Conservation (phyloP, 2,113 vertebrate genomes). For the Grallaria varia region DNA sequence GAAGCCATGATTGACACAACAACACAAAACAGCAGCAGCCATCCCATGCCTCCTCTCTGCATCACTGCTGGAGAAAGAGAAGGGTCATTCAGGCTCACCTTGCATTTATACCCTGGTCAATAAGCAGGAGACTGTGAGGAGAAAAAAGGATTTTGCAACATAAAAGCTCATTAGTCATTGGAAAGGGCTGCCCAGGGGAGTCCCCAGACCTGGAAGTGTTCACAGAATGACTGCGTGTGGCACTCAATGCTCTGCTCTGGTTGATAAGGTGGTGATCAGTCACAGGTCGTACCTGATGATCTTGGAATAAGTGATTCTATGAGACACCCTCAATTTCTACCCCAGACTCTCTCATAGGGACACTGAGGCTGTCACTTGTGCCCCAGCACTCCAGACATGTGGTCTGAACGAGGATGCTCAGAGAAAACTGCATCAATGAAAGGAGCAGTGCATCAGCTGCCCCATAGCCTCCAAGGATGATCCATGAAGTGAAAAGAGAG, state of each 20-base stretch:
- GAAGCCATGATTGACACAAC: neutral
- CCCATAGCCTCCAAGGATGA: neutral
- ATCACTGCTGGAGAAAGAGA: conserved; percentile 21
- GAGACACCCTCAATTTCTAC: neutral
- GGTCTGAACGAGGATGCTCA: neutral
- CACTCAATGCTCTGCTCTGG: neutral
- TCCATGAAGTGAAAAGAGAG: neutral
- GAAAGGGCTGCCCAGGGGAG: neutral
- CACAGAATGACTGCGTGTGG: neutral
- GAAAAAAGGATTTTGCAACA: neutral
- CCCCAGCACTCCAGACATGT: neutral
- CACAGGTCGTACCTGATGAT: neutral
- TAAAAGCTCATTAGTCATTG: neutral
- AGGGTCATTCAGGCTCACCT: neutral
- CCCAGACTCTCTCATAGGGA: neutral
- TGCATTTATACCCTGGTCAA: neutral
- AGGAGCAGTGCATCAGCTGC: neutral
- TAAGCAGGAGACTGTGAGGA: neutral
- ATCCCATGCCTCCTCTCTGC: neutral
- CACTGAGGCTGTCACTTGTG: neutral
- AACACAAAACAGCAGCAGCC: conserved; percentile 12
- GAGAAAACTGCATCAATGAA: neutral
- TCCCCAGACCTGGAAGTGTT: neutral
- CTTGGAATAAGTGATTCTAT: neutral
- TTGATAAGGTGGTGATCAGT: neutral